phyloP scores from a whole-genome alignment of 2,888 invertebrate genomes.

The Alitta virens region DNA sequence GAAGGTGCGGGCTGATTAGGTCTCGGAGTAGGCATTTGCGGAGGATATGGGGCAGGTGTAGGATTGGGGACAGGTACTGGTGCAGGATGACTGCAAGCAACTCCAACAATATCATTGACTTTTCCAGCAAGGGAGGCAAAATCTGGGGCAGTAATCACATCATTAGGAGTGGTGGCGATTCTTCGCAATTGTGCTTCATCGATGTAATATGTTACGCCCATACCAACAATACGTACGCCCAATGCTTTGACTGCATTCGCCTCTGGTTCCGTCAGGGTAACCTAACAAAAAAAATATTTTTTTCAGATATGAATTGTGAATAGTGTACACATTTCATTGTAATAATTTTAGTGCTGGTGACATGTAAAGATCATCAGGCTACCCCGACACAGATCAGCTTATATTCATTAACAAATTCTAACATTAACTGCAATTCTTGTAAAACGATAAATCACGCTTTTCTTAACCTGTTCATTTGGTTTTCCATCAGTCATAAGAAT shows the following conservation, averaged over 20 bases:
- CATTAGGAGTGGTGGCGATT: background rate
- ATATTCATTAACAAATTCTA: too few species aligned
- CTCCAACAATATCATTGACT: background rate
- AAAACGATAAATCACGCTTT: too few species aligned
- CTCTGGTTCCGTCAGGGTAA: background rate
- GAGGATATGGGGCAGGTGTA: too few species aligned
- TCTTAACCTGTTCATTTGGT: background rate
- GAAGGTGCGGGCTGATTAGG: too few species aligned
- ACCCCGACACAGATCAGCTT: too few species aligned
- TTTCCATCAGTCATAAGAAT: background rate
- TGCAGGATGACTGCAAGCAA: background rate
- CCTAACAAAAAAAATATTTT: too few species aligned
- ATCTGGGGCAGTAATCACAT: background rate
- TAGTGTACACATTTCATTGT: too few species aligned
- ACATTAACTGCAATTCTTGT: too few species aligned
- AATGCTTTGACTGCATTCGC: background rate
- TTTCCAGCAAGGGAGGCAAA: background rate
- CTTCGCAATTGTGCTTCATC: background rate
- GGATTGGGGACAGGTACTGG: background rate
- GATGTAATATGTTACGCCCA: background rate
- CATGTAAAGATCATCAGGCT: too few species aligned
- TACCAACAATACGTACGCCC: background rate
- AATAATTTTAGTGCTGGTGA: too few species aligned
- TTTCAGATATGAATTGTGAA: too few species aligned
- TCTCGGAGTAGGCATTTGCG: too few species aligned